phyloP scores from a whole-genome alignment of 2,113 vertebrate species.

The Onychostoma macrolepis region DNA sequence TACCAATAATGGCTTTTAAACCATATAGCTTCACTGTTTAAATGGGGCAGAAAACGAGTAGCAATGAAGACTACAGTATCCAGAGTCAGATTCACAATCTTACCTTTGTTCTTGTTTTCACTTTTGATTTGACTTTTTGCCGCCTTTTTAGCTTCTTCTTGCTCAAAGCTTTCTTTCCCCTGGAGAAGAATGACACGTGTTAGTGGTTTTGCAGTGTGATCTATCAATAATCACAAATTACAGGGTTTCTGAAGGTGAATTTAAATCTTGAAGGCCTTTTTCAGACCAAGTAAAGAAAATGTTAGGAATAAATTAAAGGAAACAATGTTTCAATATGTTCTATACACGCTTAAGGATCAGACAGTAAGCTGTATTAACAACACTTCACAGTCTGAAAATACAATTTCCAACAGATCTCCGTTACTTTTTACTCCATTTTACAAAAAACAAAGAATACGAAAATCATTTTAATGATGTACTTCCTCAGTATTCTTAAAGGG shows the following conservation, averaged over 20 bases:
- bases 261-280: background rate
- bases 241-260: background rate
- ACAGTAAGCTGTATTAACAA: too few relatives aligned
- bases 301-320: too few relatives aligned
- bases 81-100: constrained; percentile 47
- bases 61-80: background rate
- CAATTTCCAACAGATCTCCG: too few relatives aligned
- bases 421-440: background rate
- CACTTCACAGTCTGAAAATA: too few relatives aligned
- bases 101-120: constrained; percentile 96
- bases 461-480: background rate
- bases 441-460: background rate
- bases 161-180: constrained; percentile 95
- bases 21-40: background rate
- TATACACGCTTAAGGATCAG: too few relatives aligned
- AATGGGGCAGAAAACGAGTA: background rate
- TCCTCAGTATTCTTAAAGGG: background rate
- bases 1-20: background rate
- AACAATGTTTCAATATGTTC: too few relatives aligned
- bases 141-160: constrained; percentile 99
- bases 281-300: background rate
- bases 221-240: background rate
- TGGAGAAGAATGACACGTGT: constrained; percentile 67
- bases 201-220: background rate
- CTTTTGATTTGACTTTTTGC: constrained; percentile 98